Evolutionary conservation across 1,140 invertebrate genomes (phyloP), one percentile per base, ranked within the genome.

Genomic region (Drosophila grimshawi): DNA sequence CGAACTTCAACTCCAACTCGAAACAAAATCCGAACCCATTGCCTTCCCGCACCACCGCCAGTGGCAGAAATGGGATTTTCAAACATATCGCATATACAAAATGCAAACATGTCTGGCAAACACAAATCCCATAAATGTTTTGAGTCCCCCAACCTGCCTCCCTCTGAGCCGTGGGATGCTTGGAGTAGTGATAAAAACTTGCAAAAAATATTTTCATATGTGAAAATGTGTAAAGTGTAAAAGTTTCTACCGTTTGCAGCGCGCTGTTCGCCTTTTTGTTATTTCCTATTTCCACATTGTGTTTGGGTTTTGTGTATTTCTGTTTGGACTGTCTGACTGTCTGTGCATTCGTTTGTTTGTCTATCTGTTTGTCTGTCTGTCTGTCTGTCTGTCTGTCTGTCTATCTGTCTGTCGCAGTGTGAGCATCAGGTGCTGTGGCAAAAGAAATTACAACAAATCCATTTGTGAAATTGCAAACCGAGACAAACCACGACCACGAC

Each of bases 61-160:
- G 81, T 76, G 73, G 74, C 65, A 88, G 65, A 83, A 88, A 83
- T 75, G 73, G 80, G 80, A 89, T 88, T 88, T 89, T 82, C 83
- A 88, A 88, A 89, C 85, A 89, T 88, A 88, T 88, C 83, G 85
- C 85, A 88, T 89, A 89, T 89, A 88, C 83, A 89, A 88, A 88
- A 88, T 88, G 83, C 85, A 88, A 88, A 88, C 83, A 88, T 88
- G 83, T 88, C 83, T 88, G 83, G 85, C 83, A 88, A 88, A 89
- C 83, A 85, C 85, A 88, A 88, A 89, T 88, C 85, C 85, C 83
- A 88, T 88, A 88, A 88, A 88, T 88, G 83, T 88, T 89, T 83
- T 81, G 19, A 19, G 19, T 19, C 19, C 19, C 19, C 19, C 19
- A 19, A 19, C 19, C 19, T 1, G 19, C 19, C 19, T 19, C 19